Base-by-base conservation (phyloP, 2,888 invertebrate genomes). In the Hypercompe scribonia region DNA sequence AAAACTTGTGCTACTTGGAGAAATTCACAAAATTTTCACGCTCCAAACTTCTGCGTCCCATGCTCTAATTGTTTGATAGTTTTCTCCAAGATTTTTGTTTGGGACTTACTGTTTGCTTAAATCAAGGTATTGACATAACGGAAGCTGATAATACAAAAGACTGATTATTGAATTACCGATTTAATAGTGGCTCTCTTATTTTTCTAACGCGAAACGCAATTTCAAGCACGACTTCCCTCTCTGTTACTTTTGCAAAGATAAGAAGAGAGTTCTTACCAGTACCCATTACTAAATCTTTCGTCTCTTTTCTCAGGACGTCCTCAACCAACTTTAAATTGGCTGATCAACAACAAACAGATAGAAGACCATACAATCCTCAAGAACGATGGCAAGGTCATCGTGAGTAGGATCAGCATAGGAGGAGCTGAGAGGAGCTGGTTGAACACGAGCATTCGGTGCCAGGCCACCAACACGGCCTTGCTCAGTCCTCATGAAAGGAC, bases 391-490 rank as follows among this genome's bases (percentile, higher is more conserved):
- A 97, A 94, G 74, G 96, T 98, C 76, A 97, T 98, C 82, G 97
- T 98, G 82, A 98, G 98, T 93, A 96, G 97, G 81, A 96, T 98
- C 88, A 97, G 97, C 90, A 97, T 98, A 77, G 96, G 96, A 33
- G 96, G 97, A 64, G 96, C 98, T 69, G 97, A 97, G 84, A 96
- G 98, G 78, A 97, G 97, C 85, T 97, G 98, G 93, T 96, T 98
- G 81, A 98, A 98, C 93, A 97, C 97, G 79, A 97, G 97, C 73
- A 98, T 97, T 91, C 97, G 97, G 88, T 98, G 98, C 90, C 98
- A 98, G 90, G 98, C 98, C 21, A 97, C 97, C 81, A 98, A 98
- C 90, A 98, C 98, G 42, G 97, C 97, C 82, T 96, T 98, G 71
- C 97, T 97, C 87, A 97, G 97, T 87, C 98, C 98, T 1, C 96